phyloP scores from a whole-genome alignment of 2,888 invertebrate genomes.

The Rutpela maculata region DNA sequence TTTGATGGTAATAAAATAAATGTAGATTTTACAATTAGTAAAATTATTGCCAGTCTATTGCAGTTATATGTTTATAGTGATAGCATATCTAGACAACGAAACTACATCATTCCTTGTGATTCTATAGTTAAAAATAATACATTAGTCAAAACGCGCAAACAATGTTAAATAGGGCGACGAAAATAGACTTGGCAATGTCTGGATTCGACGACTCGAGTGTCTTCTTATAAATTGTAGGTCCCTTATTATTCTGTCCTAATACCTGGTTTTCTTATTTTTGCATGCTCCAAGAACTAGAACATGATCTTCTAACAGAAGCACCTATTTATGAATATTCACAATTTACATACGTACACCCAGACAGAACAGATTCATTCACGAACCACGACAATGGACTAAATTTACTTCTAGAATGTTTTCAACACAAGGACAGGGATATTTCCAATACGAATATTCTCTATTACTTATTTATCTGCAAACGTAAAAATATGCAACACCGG shows the following conservation, averaged over 20 bases:
- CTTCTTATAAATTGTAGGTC: slow-evolving; percentile 41
- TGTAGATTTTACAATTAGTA: background rate
- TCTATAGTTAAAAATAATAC: slow-evolving; percentile 68
- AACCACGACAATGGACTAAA: background rate
- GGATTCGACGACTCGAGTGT: slow-evolving; percentile 47
- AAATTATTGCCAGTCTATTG: background rate
- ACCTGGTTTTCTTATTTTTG: slow-evolving; percentile 11
- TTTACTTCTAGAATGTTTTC: background rate
- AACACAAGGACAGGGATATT: background rate
- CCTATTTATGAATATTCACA: background rate
- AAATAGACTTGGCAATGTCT: slow-evolving; percentile 70
- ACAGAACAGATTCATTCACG: background rate
- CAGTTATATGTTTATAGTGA: background rate
- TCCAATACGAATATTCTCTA: background rate
- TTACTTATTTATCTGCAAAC: background rate
- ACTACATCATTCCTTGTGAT: slow-evolving; percentile 46
- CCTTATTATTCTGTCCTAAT: slow-evolving; percentile 17
- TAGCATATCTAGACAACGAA: slow-evolving; percentile 23
- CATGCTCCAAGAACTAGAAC: slow-evolving; percentile 2
- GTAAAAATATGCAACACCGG: background rate
- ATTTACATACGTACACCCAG: background rate
- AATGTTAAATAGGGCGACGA: slow-evolving; percentile 70
- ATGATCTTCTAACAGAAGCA: slow-evolving; percentile 1
- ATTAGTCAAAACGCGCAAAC: slow-evolving; percentile 69
- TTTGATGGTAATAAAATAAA: too few relatives aligned